Evolutionary conservation across 2,797 vertebrate species (phyloP).

Genomic region (Chelon auratus): DNA sequence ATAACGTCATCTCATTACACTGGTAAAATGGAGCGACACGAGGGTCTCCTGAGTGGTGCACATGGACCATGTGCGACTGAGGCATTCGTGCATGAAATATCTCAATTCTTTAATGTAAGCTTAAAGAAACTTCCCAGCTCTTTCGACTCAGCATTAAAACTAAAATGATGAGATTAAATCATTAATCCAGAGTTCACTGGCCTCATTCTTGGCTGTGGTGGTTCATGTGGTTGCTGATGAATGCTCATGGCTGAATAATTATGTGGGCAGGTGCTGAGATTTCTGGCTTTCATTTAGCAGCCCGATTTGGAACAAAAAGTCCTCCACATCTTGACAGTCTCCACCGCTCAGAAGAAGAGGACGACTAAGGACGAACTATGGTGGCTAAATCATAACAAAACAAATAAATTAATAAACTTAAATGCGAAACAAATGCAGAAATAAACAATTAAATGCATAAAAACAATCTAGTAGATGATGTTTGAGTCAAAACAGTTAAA

Average conservation of each 20-base stretch:
- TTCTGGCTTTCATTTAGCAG: constrained; percentile 49
- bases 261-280: constrained; percentile 44
- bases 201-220: constrained; percentile 21
- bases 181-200: constrained; percentile 21
- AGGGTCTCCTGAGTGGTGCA: constrained; percentile 40
- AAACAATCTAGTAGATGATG: too few species aligned
- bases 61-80: constrained; percentile 44
- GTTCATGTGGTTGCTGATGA: constrained; percentile 40
- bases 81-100: constrained; percentile 30
- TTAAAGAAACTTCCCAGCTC: constrained; percentile 5
- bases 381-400: neutral
- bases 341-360: neutral
- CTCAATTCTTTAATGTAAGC: neutral
- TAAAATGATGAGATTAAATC: constrained; percentile 34
- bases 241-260: constrained; percentile 47
- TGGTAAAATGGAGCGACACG: constrained; percentile 55
- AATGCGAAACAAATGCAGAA: too few species aligned
- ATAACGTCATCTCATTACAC: constrained; percentile 63
- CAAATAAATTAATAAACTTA: neutral
- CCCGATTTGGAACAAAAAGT: constrained; percentile 17
- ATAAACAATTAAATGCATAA: too few species aligned
- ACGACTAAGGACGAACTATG: neutral
- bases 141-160: neutral
- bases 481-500: too few species aligned
- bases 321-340: constrained; percentile 16